phyloP scores from a whole-genome alignment of 2,797 vertebrate species.

The Chiloscyllium punctatum region DNA sequence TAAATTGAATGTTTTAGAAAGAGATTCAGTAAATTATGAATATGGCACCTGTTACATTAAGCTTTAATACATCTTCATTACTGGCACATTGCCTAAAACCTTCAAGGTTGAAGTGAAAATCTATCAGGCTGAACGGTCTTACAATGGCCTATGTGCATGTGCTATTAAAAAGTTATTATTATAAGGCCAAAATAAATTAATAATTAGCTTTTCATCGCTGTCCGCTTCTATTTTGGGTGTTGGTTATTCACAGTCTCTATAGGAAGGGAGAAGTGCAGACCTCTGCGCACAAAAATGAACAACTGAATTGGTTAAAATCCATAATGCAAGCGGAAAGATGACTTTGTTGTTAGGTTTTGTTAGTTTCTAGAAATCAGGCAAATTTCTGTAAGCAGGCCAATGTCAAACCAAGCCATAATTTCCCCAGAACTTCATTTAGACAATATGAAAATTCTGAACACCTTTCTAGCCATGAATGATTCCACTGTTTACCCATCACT shows the following conservation, averaged over 20 bases:
- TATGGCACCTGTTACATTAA: constrained; percentile 99
- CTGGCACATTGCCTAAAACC: constrained; percentile 87
- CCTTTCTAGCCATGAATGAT: not conserved
- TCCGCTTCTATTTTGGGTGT: not conserved
- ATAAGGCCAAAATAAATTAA: constrained; percentile 35
- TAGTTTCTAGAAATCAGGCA: not conserved
- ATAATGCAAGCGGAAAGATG: not conserved
- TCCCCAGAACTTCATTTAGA: not conserved
- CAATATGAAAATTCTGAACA: not conserved
- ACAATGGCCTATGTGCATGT: constrained; percentile 33
- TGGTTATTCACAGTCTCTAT: not conserved
- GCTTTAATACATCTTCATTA: constrained; percentile 99
- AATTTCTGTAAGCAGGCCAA: not conserved
- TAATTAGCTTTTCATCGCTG: constrained; percentile 34
- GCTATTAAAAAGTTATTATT: constrained; percentile 37
- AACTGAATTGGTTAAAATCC: not conserved
- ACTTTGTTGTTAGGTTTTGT: not conserved
- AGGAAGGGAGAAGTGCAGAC: not conserved
- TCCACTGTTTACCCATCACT: not conserved
- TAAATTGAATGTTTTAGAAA: constrained; percentile 99
- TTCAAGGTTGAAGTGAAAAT: constrained; percentile 96
- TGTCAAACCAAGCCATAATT: not conserved
- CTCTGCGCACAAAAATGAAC: not conserved
- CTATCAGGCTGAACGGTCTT: constrained; percentile 48
- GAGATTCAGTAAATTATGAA: constrained; percentile 98